Evolutionary conservation across 2,888 invertebrate species (phyloP), one percentile per base, ranked within the genome.

Genomic region (Netelia melanura): DNA sequence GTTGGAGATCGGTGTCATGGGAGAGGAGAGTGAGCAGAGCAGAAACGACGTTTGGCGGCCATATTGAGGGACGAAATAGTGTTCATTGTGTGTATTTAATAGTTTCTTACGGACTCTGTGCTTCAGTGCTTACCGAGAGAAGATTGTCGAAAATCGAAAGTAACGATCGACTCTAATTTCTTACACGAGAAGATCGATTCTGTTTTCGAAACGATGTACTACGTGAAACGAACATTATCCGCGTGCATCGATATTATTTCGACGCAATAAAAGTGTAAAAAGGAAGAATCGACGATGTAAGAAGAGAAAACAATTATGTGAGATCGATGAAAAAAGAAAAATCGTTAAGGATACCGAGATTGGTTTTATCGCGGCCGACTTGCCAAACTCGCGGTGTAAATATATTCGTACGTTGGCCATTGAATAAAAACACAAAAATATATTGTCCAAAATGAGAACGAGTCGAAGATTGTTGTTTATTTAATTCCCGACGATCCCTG

Each of bases 11-110:
- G 95, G 92, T 3, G 93, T 95, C 81, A 95, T 95, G 82, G 94
- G 94, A 0, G 94, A 93, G 76, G 94, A 94, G 62, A 95, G 95
- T 38, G 95, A 95, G 86, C 95, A 94, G 25, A 85, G 76, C 44
- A 95, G 95, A 89, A 93, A 93, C 86, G 93, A 92, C 77, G 97
- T 97, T n/a, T 97, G 97, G 97, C 95, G 97, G 93, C 97, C 97
- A 79, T 97, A 97, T 95, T 97, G 95, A 96, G 81, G 65, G 38
- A 38, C 54, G 71, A 56, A 14, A 14, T 21, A 21, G 23, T 38
- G 17, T 43, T 43, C 58, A 70, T n/a, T 23, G 43, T 58, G 23
- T 48, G 38, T 6, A 54, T 54, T 54, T 10, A n/a, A 30, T 21
- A 48, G 10, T 17, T 14, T 48, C 44, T 14, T 54, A 48, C 48